phyloP scores from a whole-genome alignment of 1,140 invertebrate species.

The Zaprionus vittiger region DNA sequence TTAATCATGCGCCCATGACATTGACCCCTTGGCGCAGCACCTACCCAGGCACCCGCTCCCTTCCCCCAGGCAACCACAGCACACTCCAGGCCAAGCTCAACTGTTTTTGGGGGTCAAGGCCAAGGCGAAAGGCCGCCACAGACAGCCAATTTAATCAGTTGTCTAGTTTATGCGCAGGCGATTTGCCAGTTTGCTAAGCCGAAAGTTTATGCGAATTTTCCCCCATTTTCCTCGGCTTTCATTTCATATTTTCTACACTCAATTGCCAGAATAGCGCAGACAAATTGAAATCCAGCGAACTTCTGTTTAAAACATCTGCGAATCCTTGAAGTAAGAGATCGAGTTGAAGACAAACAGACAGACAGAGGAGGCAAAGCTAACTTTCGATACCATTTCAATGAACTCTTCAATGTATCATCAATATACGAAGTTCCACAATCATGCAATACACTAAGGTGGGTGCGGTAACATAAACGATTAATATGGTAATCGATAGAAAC shows the following conservation, averaged over 20 bases:
- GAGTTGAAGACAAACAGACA: background rate
- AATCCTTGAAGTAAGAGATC: background rate
- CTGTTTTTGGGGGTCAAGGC: constrained; percentile 21
- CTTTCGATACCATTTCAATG: no score
- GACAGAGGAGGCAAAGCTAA: no score
- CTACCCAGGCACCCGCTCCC: background rate
- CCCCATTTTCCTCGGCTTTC: no score
- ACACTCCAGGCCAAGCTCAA: background rate
- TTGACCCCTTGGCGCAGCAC: constrained; percentile 29
- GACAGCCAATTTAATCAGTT: constrained; percentile 25
- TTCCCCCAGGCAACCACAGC: background rate
- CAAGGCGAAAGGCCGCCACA: constrained; percentile 1
- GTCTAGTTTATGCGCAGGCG: constrained; percentile 11
- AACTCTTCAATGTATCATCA: no score
- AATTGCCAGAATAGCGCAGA: background rate
- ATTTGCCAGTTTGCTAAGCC: constrained; percentile 11
- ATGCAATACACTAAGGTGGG: no score
- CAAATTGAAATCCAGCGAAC: background rate
- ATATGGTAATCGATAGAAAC: no score
- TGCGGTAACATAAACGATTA: no score
- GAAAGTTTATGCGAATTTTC: constrained; percentile 23
- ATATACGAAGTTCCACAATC: no score
- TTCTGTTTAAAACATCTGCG: background rate
- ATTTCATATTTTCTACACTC: background rate
- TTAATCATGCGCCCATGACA: constrained; percentile 43